Evolutionary conservation across 2,113 vertebrate genomes (phyloP).

Genomic region (Ancistrus triradiatus): DNA sequence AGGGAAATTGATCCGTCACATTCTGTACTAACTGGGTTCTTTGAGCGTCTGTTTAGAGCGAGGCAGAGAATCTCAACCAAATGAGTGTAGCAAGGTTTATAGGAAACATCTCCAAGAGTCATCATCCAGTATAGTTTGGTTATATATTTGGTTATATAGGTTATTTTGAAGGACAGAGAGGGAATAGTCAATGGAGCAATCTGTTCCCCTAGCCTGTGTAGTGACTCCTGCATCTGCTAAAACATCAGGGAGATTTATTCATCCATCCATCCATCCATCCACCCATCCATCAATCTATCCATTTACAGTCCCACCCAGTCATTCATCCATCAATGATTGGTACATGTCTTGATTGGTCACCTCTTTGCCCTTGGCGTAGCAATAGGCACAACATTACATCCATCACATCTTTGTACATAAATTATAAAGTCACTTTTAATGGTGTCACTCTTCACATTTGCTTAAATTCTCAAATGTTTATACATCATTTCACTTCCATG

Average conservation of each 20-base stretch:
- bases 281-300: constrained; percentile 6
- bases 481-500: not conserved
- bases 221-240: not conserved
- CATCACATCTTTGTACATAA: too few relatives aligned
- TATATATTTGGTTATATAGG: too few relatives aligned
- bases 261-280: constrained; percentile 5
- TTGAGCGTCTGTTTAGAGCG: not conserved
- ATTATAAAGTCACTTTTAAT: too few relatives aligned
- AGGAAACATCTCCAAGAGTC: not conserved
- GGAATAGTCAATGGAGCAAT: not conserved
- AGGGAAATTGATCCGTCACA: constrained; percentile 13
- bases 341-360: too few relatives aligned
- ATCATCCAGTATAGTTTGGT: too few relatives aligned
- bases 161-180: not conserved
- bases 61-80: not conserved
- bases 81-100: constrained; percentile 10
- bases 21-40: not conserved
- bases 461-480: not conserved
- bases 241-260: constrained; percentile 11
- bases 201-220: not conserved
- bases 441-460: not conserved
- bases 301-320: too few relatives aligned
- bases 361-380: not conserved
- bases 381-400: too few relatives aligned
- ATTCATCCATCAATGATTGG: not conserved